Conservation (phyloP, 2,113 vertebrate species). For the Anhinga anhinga region DNA sequence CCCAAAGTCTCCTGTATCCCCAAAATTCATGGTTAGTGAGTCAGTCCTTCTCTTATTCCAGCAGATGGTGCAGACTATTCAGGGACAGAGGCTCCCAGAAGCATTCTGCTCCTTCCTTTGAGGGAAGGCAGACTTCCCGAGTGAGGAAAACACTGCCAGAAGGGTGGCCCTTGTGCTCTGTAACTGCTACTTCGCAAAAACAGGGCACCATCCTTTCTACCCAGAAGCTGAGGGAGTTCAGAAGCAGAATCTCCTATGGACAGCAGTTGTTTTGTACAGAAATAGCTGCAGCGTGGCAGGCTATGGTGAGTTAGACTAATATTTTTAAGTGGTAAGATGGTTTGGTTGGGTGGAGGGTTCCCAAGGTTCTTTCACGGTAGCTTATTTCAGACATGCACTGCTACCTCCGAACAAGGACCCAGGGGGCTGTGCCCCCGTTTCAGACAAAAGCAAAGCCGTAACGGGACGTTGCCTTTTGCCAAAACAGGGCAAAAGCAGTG, state of each 20-base stretch:
- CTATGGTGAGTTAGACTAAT: neutral
- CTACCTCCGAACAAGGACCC: neutral
- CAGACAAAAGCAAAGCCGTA: neutral
- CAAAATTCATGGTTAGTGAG: slow-evolving; percentile 43
- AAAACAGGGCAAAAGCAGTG: neutral
- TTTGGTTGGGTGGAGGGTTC: neutral
- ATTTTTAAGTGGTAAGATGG: neutral
- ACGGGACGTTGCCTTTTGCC: neutral
- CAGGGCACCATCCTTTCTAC: neutral
- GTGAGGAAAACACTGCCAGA: neutral
- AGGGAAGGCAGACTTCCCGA: slow-evolving; percentile 30
- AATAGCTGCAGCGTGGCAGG: neutral
- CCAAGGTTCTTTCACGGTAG: neutral
- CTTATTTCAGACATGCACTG: neutral
- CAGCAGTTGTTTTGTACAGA: neutral
- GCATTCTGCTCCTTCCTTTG: slow-evolving; percentile 48
- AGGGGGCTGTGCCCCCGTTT: neutral
- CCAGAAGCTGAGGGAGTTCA: neutral
- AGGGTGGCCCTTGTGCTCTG: slow-evolving; percentile 1
- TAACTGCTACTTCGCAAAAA: neutral
- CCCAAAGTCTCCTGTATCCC: slow-evolving; percentile 25
- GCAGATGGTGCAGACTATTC: slow-evolving; percentile 66
- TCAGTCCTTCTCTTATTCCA: slow-evolving; percentile 56
- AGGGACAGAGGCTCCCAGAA: slow-evolving; percentile 52
- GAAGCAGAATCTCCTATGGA: neutral